Conservation (phyloP, 2,113 vertebrate genomes). For the Eonycteris spelaea region DNA sequence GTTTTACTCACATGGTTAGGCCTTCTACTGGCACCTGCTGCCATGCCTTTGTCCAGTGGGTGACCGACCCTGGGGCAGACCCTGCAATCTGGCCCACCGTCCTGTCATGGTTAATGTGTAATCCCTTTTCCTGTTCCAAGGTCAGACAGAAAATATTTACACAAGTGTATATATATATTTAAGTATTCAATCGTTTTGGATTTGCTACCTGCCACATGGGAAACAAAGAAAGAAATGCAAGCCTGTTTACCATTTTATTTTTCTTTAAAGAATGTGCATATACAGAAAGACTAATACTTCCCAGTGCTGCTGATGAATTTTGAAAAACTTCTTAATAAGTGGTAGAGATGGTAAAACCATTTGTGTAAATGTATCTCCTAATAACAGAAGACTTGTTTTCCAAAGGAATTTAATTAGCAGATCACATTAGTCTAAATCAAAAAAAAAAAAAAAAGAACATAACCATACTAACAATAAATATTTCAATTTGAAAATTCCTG, state of each 20-base stretch:
- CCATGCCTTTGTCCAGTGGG: neutral
- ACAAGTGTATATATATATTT: neutral
- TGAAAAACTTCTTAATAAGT: slow-evolving; percentile 21
- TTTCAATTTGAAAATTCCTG: slow-evolving; percentile 20
- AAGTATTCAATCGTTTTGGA: neutral
- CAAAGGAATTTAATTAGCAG: slow-evolving; percentile 34
- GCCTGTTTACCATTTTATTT: neutral
- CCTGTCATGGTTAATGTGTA: neutral
- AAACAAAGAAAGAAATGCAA: slow-evolving; percentile 21
- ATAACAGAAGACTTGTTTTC: slow-evolving; percentile 31
- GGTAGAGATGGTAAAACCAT: neutral
- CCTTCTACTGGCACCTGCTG: neutral
- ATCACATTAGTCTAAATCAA: slow-evolving; percentile 44
- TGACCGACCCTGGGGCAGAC: neutral
- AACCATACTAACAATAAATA: slow-evolving; percentile 18
- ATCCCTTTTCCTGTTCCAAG: neutral
- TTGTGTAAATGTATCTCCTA: slow-evolving; percentile 18
- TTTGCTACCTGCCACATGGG: neutral
- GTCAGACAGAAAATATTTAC: neutral
- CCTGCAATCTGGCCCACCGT: neutral
- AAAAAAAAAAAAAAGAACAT: neutral
- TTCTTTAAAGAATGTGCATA: neutral
- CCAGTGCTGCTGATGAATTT: neutral
- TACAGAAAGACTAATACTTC: neutral
- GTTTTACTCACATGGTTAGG: neutral